These are phyloP conservation scores for Bombus confusus DNA, from an alignment of 1,140 invertebrate genomes.

Conservation along the genomic window DNA sequence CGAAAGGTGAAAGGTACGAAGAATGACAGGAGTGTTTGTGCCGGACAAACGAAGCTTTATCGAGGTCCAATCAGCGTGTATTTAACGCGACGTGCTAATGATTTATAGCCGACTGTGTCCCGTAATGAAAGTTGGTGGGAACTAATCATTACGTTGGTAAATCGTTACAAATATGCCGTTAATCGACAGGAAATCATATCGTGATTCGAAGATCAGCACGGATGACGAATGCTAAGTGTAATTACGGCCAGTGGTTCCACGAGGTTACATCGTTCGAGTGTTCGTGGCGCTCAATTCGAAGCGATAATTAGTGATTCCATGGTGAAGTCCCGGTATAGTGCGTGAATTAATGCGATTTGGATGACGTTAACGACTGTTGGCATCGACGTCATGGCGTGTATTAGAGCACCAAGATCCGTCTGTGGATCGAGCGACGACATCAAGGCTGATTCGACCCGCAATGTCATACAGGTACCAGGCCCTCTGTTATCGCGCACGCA, in stretches of 20 bases:
- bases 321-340: neutral
- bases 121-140: neutral
- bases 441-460: slow-evolving; percentile 77
- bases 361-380: slow-evolving; percentile 55
- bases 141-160: neutral
- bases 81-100: too few relatives aligned
- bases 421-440: slow-evolving; percentile 78
- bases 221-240: slow-evolving; percentile 31
- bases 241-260: neutral
- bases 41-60: neutral
- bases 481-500: neutral
- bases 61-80: too few relatives aligned
- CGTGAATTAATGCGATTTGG: slow-evolving; percentile 45
- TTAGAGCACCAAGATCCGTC: slow-evolving; percentile 79
- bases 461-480: slow-evolving; percentile 76
- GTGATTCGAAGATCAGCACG: neutral
- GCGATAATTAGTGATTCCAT: slow-evolving; percentile 31
- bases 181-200: slow-evolving; percentile 9
- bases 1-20: too few relatives aligned
- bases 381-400: slow-evolving; percentile 77
- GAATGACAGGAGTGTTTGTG: neutral
- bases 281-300: slow-evolving; percentile 10
- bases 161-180: slow-evolving; percentile 15
- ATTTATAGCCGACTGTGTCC: neutral
- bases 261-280: neutral